Percentiles rank a stretch among this genome's conserved stretches.
Conservation (phyloP, 2,888 invertebrate species). For the Athalia circularis region DNA sequence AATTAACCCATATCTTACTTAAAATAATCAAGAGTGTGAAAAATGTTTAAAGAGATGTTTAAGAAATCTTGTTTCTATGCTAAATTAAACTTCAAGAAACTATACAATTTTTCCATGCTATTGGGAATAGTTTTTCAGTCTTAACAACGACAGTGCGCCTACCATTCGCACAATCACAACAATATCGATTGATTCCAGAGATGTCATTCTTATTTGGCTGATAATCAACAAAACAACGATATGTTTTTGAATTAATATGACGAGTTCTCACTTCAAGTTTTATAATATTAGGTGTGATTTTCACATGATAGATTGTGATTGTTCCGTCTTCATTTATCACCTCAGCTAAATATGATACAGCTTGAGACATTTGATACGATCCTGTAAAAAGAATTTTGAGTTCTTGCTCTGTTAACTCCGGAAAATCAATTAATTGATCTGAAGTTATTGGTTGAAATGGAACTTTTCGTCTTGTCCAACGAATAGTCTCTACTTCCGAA, state of each 20-base stretch:
- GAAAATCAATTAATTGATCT: slow-evolving; percentile 51
- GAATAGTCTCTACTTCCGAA: background rate
- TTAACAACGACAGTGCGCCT: too few species aligned
- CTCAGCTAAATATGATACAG: slow-evolving; percentile 55
- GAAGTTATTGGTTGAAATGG: slow-evolving; percentile 48
- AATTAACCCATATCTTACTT: too few species aligned
- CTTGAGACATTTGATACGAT: slow-evolving; percentile 54
- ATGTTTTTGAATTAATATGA: slow-evolving; percentile 39
- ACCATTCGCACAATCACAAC: slow-evolving; percentile 48
- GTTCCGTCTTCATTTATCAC: slow-evolving; percentile 48
- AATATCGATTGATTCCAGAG: slow-evolving; percentile 35
- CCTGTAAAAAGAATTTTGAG: slow-evolving; percentile 52
- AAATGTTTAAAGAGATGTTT: too few species aligned
- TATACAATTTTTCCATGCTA: too few species aligned
- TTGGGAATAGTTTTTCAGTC: too few species aligned
- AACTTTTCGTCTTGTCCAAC: slow-evolving; percentile 46
- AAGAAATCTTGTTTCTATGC: too few species aligned
- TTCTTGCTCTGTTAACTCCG: slow-evolving; percentile 51
- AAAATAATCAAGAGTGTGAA: too few species aligned
- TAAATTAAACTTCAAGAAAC: too few species aligned
- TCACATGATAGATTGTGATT: too few species aligned
- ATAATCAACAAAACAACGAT: slow-evolving; percentile 42
- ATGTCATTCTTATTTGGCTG: slow-evolving; percentile 31
- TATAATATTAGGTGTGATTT: background rate
- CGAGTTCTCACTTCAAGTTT: slow-evolving; percentile 38